Base-by-base conservation (phyloP, 2,888 invertebrate genomes). In the Hemaris fuciformis region DNA sequence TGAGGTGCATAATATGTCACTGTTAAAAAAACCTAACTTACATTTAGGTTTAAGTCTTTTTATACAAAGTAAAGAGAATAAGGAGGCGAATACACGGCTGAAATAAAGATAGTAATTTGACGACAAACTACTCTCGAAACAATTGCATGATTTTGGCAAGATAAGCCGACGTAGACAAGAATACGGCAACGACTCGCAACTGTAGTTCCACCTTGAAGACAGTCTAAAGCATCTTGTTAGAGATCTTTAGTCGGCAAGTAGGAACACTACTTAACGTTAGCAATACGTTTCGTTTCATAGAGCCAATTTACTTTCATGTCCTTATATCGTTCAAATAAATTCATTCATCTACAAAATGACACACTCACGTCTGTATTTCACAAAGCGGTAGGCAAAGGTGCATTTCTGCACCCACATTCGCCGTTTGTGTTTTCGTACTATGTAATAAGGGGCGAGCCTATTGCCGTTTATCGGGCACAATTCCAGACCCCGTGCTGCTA, bases 181-280 rank as follows among this genome's bases (percentile, higher is more conserved):
- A 68, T 62, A 69, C 67, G 53, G 64, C 67, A 72, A 71, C 68
- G 67, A 72, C 64, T 61, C 31, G 56, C 42, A 45, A 66, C 67
- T 61, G 61, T 62, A 65, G 67, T 60, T 65, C 66, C 67, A 67
- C 58, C 73, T 72, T 73, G 70, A 64, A 66, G 66, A 60, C 58
- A 68, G 66, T 70, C 71, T 65, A 73, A 72, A 70, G 67, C 67
- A 69, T 72, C 79, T 79, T 75, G 76, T 78, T 78, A 77, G 70
- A 73, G 67, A 72, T 66, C 48, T 65, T 67, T 68, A 62, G 67
- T 64, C 62, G 69, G 68, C 65, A 71, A 76, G 66, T 76, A 64
- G 67, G 70, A 68, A 73, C 66, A 73, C 71, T 75, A 70, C 71
- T 77, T 75, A 73, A 64, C 68, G 63, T 69, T 67, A 45, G 23